A percentile compares a stretch with the other conserved stretches of the same genome.
phyloP scores from a whole-genome alignment of 2,888 invertebrate genomes.

The Eumerus sabulonum region DNA sequence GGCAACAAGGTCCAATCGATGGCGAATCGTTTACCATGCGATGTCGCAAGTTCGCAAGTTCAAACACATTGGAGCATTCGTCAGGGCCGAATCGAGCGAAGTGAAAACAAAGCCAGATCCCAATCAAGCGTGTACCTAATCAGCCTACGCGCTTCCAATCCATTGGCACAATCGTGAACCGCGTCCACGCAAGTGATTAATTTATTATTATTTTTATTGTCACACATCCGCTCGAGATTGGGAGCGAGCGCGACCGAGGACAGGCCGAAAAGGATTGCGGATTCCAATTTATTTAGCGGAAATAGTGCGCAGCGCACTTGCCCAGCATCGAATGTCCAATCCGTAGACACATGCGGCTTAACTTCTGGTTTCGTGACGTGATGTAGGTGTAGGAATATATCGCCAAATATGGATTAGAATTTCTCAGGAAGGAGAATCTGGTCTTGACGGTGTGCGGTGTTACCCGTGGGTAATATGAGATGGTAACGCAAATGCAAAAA shows the following conservation, averaged over 20 bases:
- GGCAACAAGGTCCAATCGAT: too few relatives aligned
- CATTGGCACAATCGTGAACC: constrained; percentile 26
- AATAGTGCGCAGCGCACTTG: constrained; percentile 35
- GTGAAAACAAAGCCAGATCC: constrained; percentile 26
- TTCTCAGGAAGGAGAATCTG: constrained; percentile 29
- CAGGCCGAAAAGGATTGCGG: constrained; percentile 46
- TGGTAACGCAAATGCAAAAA: constrained; percentile 24
- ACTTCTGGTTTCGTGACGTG: constrained; percentile 58
- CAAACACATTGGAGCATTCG: constrained; percentile 27
- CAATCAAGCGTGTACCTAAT: constrained; percentile 23
- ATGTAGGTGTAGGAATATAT: constrained; percentile 59
- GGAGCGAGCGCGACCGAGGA: too few relatives aligned
- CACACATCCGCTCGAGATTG: constrained; percentile 57
- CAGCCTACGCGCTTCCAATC: constrained; percentile 42
- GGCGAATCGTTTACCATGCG: neutral
- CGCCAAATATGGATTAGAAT: constrained; percentile 59
- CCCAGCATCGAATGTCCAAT: constrained; percentile 31
- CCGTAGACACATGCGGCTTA: constrained; percentile 18
- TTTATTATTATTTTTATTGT: constrained; percentile 62
- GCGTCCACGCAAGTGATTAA: constrained; percentile 64
- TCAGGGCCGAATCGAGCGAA: constrained; percentile 39
- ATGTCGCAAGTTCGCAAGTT: constrained; percentile 31
- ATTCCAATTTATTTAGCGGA: constrained; percentile 25
- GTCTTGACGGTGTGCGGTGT: neutral
- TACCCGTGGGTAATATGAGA: constrained; percentile 43